Conservation (phyloP, 2,888 invertebrate genomes). For the Oxycera nigricornis region DNA sequence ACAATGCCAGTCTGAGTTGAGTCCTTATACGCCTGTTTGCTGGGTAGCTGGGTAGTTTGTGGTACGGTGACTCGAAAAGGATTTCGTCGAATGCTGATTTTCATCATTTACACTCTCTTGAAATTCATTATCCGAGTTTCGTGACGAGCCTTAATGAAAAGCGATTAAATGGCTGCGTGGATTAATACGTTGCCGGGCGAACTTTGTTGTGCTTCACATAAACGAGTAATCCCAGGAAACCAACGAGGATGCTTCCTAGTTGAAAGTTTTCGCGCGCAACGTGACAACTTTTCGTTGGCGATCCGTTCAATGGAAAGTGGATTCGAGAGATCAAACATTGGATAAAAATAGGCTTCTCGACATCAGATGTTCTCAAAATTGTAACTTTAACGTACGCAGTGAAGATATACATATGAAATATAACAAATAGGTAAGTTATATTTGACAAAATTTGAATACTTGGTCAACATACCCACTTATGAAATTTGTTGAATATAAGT, state of each 20-base stretch:
- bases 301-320: no score
- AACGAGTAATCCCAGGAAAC: not conserved
- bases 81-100: constrained; percentile 33
- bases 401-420: no score
- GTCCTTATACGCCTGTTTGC: no score
- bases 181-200: constrained; percentile 27
- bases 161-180: constrained; percentile 42
- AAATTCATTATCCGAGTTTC: constrained; percentile 44
- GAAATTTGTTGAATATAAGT: no score
- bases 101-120: constrained; percentile 38
- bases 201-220: constrained; percentile 21
- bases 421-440: no score
- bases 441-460: no score
- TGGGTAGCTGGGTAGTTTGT: constrained; percentile 1
- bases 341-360: no score
- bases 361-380: no score
- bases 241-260: not conserved
- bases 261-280: not conserved
- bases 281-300: constrained; percentile 14
- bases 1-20: not conserved
- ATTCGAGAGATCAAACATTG: no score
- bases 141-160: constrained; percentile 46
- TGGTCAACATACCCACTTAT: no score
- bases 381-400: no score
- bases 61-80: constrained; percentile 11